Evolutionary conservation across 2,888 invertebrate genomes (phyloP), one percentile per base, ranked within the genome.

Genomic region (Icerya purchasi): DNA sequence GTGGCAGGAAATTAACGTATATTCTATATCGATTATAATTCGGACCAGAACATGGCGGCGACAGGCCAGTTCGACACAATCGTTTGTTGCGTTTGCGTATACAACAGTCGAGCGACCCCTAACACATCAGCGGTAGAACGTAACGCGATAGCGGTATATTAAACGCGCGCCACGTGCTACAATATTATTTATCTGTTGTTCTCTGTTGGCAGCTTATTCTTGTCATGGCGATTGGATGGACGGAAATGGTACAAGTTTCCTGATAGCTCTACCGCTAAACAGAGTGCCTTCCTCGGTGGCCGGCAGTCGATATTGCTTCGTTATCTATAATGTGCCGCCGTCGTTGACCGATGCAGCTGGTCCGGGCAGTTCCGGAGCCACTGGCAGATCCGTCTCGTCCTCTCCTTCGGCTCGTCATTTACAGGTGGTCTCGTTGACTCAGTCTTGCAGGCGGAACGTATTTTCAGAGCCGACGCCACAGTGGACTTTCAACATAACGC

Each of bases 191-290:
- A 59, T 61, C 20, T 24, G 59, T 65, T 54, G 22, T 67, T 62
- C 68, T 70, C n/a, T n/a, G n/a, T n/a, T n/a, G n/a, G 1, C 73
- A 82, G 83, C 78, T 54, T 84, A 82, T 72, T 78, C 78, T 0
- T 85, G 85, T 69, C 82, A 83, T 69, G 85, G 84, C 55, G 79
- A 79, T 68, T 85, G 85, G 84, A 60, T 63, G 18, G 65, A 66
- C 59, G 80, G 80, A 63, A 77, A 78, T 53, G 75, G 75, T 22
- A 74, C 77, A 10, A 78, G 80, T 64, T 83, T 77, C 71, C 76
- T 84, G 65, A 79, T 85, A 63, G 81, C 83, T n/a, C 81, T 82
- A 2, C 78, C 78, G 0, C 68, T 72, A 51, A 70, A 75, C 5
- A 69, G 76, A 61, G 73, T 73, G 60, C 72, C 76, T 14, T 69